Percentiles rank a stretch among this genome's conserved stretches.
Evolutionary conservation across 2,888 invertebrate species (phyloP).

Genomic region (Volucella zonaria): DNA sequence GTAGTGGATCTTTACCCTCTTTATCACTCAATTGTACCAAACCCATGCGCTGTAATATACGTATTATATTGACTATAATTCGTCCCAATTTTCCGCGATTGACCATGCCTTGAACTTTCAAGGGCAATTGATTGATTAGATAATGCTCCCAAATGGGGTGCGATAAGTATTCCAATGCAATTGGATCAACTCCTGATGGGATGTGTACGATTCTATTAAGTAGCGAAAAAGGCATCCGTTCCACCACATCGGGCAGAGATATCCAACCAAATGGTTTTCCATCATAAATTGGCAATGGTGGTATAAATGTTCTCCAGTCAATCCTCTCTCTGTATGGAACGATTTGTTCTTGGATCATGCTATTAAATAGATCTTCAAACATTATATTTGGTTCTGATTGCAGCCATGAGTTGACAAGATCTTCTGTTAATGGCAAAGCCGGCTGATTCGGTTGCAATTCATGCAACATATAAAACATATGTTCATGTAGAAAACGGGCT

Average conservation of each 20-base stretch:
- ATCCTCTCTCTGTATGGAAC: conserved; percentile 82
- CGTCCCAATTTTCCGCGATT: conserved; percentile 76
- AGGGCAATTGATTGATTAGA: conserved; percentile 86
- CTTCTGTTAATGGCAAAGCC: conserved; percentile 75
- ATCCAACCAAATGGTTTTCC: conserved; percentile 87
- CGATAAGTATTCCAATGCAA: conserved; percentile 84
- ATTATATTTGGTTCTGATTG: conserved; percentile 80
- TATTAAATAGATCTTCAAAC: conserved; percentile 83
- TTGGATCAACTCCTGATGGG: conserved; percentile 83
- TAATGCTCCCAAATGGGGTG: conserved; percentile 88
- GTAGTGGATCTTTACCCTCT: conserved; percentile 85
- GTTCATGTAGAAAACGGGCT: conserved; percentile 87
- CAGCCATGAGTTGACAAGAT: conserved; percentile 78
- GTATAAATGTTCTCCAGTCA: conserved; percentile 89
- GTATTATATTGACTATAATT: conserved; percentile 82
- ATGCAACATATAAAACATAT: conserved; percentile 88
- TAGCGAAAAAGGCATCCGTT: conserved; percentile 88
- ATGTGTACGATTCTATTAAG: conserved; percentile 87
- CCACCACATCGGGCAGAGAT: conserved; percentile 87
- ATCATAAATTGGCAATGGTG: conserved; percentile 85
- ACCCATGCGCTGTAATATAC: conserved; percentile 87
- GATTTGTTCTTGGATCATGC: conserved; percentile 70
- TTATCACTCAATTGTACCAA: conserved; percentile 87
- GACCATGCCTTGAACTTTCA: conserved; percentile 77
- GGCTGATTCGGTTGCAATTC: conserved; percentile 83